phyloP scores from a whole-genome alignment of 1,140 invertebrate species.

The Acromyrmex echinatior region DNA sequence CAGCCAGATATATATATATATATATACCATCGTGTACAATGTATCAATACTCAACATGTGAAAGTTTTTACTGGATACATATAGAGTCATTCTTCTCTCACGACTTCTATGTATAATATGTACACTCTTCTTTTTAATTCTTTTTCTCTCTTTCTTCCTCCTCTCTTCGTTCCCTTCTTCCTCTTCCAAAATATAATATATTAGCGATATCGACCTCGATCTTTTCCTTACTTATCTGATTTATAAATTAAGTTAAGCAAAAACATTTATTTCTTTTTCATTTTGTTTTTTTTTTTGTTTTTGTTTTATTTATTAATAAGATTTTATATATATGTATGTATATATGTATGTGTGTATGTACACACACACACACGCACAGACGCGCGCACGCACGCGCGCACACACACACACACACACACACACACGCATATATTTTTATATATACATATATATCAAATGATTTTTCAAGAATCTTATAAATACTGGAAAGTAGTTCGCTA shows the following conservation, averaged over 20 bases:
- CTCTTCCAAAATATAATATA: no score
- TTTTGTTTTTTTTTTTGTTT: no score
- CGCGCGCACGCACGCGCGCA: no score
- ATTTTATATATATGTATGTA: not conserved
- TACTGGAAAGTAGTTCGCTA: constrained; percentile 82
- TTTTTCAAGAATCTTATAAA: constrained; percentile 79
- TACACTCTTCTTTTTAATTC: constrained; percentile 11
- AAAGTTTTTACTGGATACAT: constrained; percentile 65
- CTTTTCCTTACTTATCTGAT: no score
- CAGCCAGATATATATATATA: constrained; percentile 32
- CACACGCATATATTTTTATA: not conserved
- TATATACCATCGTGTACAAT: constrained; percentile 26
- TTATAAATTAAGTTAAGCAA: not conserved
- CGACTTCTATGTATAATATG: constrained; percentile 57
- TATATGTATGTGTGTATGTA: no score
- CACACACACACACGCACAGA: no score
- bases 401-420: no score
- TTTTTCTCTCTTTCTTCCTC: not conserved
- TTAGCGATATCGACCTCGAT: no score
- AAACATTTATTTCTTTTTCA: no score
- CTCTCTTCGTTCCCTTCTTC: no score
- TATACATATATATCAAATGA: constrained; percentile 67
- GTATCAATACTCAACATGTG: constrained; percentile 55
- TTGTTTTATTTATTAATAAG: no score
- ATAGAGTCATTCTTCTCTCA: constrained; percentile 40